Conservation (phyloP, 2,797 vertebrate species). For the Pogoniulus pusillus region DNA sequence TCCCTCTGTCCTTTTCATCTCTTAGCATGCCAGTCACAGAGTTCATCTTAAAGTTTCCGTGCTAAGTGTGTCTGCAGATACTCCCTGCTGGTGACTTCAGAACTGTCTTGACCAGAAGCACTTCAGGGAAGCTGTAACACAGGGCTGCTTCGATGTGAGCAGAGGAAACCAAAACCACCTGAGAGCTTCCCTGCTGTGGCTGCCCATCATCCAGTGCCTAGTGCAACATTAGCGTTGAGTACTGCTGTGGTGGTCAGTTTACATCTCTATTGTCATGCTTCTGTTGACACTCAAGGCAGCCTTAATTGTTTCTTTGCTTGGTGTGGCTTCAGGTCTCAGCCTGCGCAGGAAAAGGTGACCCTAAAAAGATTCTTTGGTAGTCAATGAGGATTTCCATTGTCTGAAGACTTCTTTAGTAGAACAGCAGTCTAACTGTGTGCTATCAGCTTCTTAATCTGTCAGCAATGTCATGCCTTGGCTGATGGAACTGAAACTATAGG, state of each 20-base stretch:
- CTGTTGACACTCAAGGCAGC: not conserved
- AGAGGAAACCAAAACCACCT: not conserved
- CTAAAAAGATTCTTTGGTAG: not conserved
- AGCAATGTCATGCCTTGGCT: not conserved
- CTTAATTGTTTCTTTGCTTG: not conserved
- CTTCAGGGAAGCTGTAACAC: accelerated
- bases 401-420: not conserved
- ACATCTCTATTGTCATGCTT: not conserved
- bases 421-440: not conserved
- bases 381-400: not conserved
- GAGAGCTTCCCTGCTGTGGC: not conserved
- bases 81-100: not conserved
- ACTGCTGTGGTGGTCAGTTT: accelerated
- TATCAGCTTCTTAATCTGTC: not conserved
- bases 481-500: not conserved
- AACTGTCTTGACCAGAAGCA: not conserved
- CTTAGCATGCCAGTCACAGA: not conserved
- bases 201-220: not conserved
- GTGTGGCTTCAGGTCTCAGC: no score
- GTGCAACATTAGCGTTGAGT: no score
- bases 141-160: not conserved
- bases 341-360: not conserved
- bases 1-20: not conserved
- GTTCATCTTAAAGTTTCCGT: not conserved
- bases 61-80: not conserved